phyloP scores from a whole-genome alignment of 2,113 vertebrate species.

The Lethenteron reissneri region DNA sequence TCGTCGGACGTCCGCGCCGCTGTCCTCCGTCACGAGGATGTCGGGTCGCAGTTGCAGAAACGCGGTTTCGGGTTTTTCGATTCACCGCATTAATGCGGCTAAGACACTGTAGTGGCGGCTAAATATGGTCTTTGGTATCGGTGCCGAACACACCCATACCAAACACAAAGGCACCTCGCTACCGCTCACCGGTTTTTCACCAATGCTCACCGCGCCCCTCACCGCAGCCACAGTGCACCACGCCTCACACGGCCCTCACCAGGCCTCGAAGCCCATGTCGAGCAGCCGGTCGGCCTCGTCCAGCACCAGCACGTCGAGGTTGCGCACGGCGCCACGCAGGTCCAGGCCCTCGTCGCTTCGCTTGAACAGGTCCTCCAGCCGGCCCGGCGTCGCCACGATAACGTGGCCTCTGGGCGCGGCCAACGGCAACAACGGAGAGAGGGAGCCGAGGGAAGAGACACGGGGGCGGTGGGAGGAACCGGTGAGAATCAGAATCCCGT shows the following conservation, averaged over 20 bases:
- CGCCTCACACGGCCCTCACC: conserved; percentile 22
- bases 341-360: conserved; percentile 64
- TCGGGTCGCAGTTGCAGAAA: no score
- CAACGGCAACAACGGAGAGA: no score
- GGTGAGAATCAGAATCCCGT: background rate
- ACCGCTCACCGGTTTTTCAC: no score
- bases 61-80: no score
- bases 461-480: background rate
- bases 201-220: no score
- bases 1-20: background rate
- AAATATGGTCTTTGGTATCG: no score
- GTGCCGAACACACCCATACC: no score
- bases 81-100: no score
- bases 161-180: no score
- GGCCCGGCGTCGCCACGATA: conserved; percentile 61
- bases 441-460: conserved; percentile 1
- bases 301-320: conserved; percentile 64
- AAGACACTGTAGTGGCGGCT: no score
- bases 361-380: conserved; percentile 80
- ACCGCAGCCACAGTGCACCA: no score
- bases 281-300: conserved; percentile 81
- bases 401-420: conserved; percentile 45
- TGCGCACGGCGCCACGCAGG: conserved; percentile 36
- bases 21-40: background rate
- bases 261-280: conserved; percentile 85